Base-by-base conservation (phyloP, 2,888 invertebrate species). In the Plebejus argus region DNA sequence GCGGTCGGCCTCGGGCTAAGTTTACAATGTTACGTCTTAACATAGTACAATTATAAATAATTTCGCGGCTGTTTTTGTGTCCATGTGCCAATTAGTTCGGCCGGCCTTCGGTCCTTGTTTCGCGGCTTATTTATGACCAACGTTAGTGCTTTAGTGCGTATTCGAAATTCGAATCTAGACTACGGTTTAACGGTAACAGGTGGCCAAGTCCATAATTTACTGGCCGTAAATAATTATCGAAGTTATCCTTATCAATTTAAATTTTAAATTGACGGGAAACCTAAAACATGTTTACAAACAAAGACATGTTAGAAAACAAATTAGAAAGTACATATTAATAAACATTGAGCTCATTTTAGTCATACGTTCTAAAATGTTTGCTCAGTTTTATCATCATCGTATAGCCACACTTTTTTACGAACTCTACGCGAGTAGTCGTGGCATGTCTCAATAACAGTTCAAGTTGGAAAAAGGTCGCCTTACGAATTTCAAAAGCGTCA, bases 41-140 rank as follows among this genome's bases (percentile, higher is more conserved):
- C 86, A 85, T 86, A 84, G 83, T 89, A 88, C 86, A 89, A 88
- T 87, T 84, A 86, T 86, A 84, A 86, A 89, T 89, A 87, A 88
- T 87, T 88, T 88, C 85, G 84, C 85, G 85, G 85, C 79, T 88
- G 88, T 89, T 88, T 88, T 86, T 85, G 82, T 84, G 86, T 85
- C 79, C 81, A 71, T 81, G 81, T 82, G 78, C 81, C 82, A 81
- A 82, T 81, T 83, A 80, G 78, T 79, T 84, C 82, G 79, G 82
- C 80, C 82, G 86, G 86, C 89, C 87, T 89, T 90, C 87, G 82
- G 84, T 86, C 87, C 85, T 87, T 83, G 83, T 80, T 79, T 74
- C 28, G 74, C 23, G 20, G 23, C 49, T 49, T 45, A 72, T 72
- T 72, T 72, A 72, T 72, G 20, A 71, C 71, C 71, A 5, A 72